Base-by-base conservation (phyloP, 2,888 invertebrate genomes). In the Margaritifera margaritifera region DNA sequence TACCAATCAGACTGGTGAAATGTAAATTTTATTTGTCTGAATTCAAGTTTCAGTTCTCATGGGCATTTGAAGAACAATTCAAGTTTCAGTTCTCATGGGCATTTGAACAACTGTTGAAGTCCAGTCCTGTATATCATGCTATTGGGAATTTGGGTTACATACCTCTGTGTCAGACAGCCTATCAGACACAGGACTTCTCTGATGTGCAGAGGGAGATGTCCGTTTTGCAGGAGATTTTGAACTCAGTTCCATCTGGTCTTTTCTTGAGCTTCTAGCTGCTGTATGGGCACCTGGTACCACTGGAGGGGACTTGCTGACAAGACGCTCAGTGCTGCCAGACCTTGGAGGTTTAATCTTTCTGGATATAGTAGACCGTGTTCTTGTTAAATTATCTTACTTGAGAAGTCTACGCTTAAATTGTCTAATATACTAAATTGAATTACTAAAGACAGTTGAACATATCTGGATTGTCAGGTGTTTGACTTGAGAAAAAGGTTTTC, bases 151-250 rank as follows among this genome's bases (percentile, higher is more conserved):
- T 2, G 27, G 27, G 8, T 31, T 31, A 50, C 53, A 11, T 74
- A 78, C 81, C 73, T 81, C 81, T 51, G 68, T 71, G 62, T 81
- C 81, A 6, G 79, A 79, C 20, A 77, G 69, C 50, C 57, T 66
- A 22, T 80, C 80, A 57, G 59, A 22, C 4, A 67, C 62, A 63
- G 72, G 31, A 57, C 25, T 54, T 62, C 58, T 54, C 75, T 60
- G 27, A 25, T 52, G 24, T 55, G 72, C 66, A 25, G 78, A 72
- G 19, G 75, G 72, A 24, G 73, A 74, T 20, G 72, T 72, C 69
- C 77, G 64, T 54, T 77, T 75, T 24, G 66, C 66, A 25, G 71
- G 69, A n/a, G 53, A 59, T 20, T 27, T 42, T 66, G 24, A 55
- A 60, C 22, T 53, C 60, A 64, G 63, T n/a, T 55, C 53, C 42